Base-by-base conservation (phyloP, 2,888 invertebrate species). In the Drosophila recens region DNA sequence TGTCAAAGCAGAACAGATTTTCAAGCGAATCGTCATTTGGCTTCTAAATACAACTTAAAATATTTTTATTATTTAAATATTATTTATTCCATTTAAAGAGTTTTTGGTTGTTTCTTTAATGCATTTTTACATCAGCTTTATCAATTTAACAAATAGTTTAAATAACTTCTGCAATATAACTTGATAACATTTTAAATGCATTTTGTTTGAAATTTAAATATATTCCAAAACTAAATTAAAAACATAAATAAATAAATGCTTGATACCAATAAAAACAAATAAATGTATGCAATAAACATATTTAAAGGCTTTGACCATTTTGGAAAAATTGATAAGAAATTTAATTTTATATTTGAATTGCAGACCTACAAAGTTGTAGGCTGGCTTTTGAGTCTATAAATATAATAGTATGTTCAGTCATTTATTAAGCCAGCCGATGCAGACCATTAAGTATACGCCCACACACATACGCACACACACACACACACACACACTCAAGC, bases 381-480 rank as follows among this genome's bases (percentile, higher is more conserved):
- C 40, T 42, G 20, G 58, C 27, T 45, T 43, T 20, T 13, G 17
- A 42, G 46, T 70, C 61, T 54, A 61, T 57, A 63, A 62, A 62
- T 56, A 30, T 30, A 30, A 5, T 30, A 30, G 6, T 30, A 56
- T 62, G 78, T 45, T 52, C 40, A 27, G 61, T 52, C 75, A 79
- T 74, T 79, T 79, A 67, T 77, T 75, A 75, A 51, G 56, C 23
- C 48, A 33, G 58, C 51, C 43, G 48, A 20, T 53, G 65, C 69
- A 79, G 58, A 70, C 79, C 79, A 76, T 76, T 76, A 76, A 74
- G 52, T 42, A 42, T 17, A 69, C 79, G 70, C 76, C 76, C 70
- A 74, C 75, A 53, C 17, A 34, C 30, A 33, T 34, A 9, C 36
- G 15, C 52, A 17, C 34, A 36, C 51, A 27, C 46, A 36, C 34